Conservation (phyloP, 2,113 vertebrate genomes). For the western clawed frog (Xenopus tropicalis) region UCB_Xtro_10.0 CM004448.2:113610001-113610500, state of each 20-base stretch:
- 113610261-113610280: conserved; percentile 34
- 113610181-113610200: conserved; percentile 21
- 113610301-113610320: conserved; percentile 31
- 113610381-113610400: too few relatives aligned
- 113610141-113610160: conserved; percentile 32
- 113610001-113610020: too few relatives aligned
- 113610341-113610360: conserved; percentile 19
- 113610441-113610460: too few relatives aligned
- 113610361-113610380: conserved; percentile 1
- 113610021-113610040: too few relatives aligned
- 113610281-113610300: conserved; percentile 24
- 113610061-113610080: conserved; percentile 7
- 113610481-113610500: too few relatives aligned
- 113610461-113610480: too few relatives aligned
- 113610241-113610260: conserved; percentile 29
- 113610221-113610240: conserved; percentile 32
- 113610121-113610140: conserved; percentile 16
- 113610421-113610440: too few relatives aligned
- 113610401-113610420: too few relatives aligned
- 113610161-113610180: conserved; percentile 9
- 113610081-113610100: conserved; percentile 1
- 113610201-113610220: conserved; percentile 24
- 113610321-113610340: conserved; percentile 23
- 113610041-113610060: background rate
- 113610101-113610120: conserved; percentile 15